Conservation (phyloP, 2,113 vertebrate genomes). For the Dolichallabes microphthalmus region DNA sequence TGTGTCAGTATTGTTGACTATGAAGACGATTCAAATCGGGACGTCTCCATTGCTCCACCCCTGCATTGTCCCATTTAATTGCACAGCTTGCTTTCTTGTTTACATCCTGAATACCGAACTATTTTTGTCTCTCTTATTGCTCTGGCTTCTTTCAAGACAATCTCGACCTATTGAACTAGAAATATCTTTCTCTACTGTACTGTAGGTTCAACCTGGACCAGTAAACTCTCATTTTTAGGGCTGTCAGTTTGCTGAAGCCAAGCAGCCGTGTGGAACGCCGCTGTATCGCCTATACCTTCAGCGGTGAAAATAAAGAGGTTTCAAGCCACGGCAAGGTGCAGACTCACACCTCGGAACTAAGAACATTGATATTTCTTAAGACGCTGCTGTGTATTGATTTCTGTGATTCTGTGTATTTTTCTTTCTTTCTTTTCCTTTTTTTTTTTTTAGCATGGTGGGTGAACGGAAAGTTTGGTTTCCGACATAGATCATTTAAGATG, state of each 20-base stretch:
- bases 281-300: constrained; percentile 51
- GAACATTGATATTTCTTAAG: constrained; percentile 57
- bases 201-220: constrained; percentile 65
- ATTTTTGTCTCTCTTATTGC: constrained; percentile 14
- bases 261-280: constrained; percentile 61
- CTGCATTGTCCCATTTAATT: neutral
- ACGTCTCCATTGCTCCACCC: neutral
- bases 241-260: constrained; percentile 66
- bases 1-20: neutral
- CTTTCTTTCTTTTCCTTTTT: constrained; percentile 18
- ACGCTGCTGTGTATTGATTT: constrained; percentile 64
- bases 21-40: neutral
- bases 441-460: neutral
- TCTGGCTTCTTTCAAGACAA: constrained; percentile 28
- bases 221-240: constrained; percentile 71
- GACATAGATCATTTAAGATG: too few relatives aligned
- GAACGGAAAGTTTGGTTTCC: constrained; percentile 29
- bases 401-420: constrained; percentile 54
- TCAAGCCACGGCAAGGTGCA: constrained; percentile 40
- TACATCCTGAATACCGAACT: neutral
- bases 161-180: constrained; percentile 58
- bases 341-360: constrained; percentile 34
- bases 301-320: constrained; percentile 52
- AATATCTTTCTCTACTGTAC: constrained; percentile 61
- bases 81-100: constrained; percentile 5